phyloP scores from a whole-genome alignment of 2,797 vertebrate species.

The Neoniphon sammara region DNA sequence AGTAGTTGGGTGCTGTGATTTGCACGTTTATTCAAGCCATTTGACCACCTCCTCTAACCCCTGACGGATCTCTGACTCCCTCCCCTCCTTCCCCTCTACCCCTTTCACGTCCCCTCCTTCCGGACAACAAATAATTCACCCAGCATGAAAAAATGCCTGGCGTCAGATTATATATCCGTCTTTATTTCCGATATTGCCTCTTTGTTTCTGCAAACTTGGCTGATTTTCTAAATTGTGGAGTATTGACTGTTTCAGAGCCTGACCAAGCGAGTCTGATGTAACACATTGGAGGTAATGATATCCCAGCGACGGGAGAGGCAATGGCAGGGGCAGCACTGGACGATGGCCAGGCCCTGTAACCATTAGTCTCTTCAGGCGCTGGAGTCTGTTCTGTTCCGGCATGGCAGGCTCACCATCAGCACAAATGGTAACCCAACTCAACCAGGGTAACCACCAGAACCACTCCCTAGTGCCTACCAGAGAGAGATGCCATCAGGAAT shows the following conservation, averaged over 20 bases:
- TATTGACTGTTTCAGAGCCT: slow-evolving; percentile 82
- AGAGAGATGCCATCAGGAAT: slow-evolving; percentile 59
- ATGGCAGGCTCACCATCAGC: slow-evolving; percentile 58
- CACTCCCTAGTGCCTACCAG: slow-evolving; percentile 56
- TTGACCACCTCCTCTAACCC: slow-evolving; percentile 73
- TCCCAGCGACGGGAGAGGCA: slow-evolving; percentile 73
- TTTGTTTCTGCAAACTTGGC: slow-evolving; percentile 86
- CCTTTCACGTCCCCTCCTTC: slow-evolving; percentile 60
- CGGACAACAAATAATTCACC: slow-evolving; percentile 79
- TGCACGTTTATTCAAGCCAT: slow-evolving; percentile 76
- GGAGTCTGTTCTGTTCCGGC: slow-evolving; percentile 65
- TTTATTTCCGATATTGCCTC: slow-evolving; percentile 84
- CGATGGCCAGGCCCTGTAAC: slow-evolving; percentile 76
- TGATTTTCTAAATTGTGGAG: slow-evolving; percentile 85
- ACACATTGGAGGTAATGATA: slow-evolving; percentile 82
- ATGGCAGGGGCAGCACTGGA: slow-evolving; percentile 75
- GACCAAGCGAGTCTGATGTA: slow-evolving; percentile 82
- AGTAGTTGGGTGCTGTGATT: slow-evolving; percentile 73
- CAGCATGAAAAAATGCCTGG: slow-evolving; percentile 71
- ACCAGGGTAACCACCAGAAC: slow-evolving; percentile 68
- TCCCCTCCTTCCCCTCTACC: slow-evolving; percentile 8
- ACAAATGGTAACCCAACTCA: slow-evolving; percentile 76
- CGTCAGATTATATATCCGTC: slow-evolving; percentile 83
- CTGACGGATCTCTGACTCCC: slow-evolving; percentile 68
- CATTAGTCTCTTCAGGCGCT: slow-evolving; percentile 76